phyloP scores from a whole-genome alignment of 2,113 vertebrate species.

The Ceyx cyanopectus region DNA sequence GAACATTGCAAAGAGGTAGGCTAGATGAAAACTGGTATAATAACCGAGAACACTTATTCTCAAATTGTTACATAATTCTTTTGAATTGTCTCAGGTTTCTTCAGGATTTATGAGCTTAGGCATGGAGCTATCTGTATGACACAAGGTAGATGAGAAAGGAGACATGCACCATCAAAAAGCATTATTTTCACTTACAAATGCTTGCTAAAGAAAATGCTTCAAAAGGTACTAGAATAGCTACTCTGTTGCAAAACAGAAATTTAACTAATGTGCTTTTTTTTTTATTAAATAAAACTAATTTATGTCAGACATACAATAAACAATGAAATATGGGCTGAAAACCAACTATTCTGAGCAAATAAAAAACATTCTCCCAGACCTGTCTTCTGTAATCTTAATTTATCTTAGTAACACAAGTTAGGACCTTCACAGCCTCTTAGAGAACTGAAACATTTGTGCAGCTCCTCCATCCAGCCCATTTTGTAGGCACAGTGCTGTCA shows the following conservation, averaged over 20 bases:
- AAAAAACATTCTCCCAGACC: neutral
- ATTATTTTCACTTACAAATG: neutral
- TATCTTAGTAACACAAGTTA: neutral
- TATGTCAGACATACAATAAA: neutral
- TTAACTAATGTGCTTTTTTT: neutral
- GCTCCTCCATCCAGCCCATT: neutral
- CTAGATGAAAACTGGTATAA: neutral
- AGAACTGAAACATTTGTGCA: neutral
- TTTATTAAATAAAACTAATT: neutral
- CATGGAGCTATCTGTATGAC: neutral
- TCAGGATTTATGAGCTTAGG: neutral
- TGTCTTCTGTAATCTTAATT: neutral
- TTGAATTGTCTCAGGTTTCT: neutral
- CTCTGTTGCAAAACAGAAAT: neutral
- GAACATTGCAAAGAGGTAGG: neutral
- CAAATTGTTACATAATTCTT: neutral
- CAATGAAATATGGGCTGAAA: neutral
- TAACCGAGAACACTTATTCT: neutral
- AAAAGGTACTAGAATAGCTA: neutral
- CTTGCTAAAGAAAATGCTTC: neutral
- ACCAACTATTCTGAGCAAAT: neutral
- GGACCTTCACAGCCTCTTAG: neutral
- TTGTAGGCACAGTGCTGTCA: neutral
- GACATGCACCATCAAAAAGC: neutral
- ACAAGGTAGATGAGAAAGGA: neutral